phyloP scores from a whole-genome alignment of 2,113 vertebrate genomes.

The Lynx canadensis region DNA sequence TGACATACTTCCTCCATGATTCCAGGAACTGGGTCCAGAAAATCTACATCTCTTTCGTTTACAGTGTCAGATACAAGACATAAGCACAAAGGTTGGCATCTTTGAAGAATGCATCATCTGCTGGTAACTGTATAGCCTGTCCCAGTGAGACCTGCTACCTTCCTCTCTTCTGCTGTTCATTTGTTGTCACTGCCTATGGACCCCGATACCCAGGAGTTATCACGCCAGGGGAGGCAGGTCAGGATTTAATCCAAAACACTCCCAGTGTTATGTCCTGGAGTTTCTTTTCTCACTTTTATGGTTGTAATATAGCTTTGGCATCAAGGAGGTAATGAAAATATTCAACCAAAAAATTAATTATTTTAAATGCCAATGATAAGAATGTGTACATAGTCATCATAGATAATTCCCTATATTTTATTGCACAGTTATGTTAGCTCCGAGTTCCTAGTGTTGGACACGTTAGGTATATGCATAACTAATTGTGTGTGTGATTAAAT shows the following conservation, averaged over 20 bases:
- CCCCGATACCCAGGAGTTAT: background rate
- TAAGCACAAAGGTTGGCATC: background rate
- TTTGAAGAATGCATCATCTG: background rate
- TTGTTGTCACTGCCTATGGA: background rate
- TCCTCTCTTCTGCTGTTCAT: background rate
- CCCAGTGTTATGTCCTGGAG: no score
- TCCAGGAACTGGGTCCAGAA: background rate
- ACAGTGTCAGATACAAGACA: background rate
- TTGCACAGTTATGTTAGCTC: background rate
- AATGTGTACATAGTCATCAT: background rate
- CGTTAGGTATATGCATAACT: background rate
- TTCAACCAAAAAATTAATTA: background rate
- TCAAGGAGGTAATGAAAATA: background rate
- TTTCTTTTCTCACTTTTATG: background rate
- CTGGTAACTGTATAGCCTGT: background rate
- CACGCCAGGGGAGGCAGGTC: background rate
- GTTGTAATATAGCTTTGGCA: background rate
- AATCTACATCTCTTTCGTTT: background rate
- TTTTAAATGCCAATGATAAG: background rate
- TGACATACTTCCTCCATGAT: background rate
- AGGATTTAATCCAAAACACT: background rate
- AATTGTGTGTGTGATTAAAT: background rate
- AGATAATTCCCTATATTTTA: background rate
- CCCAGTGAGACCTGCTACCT: accelerated
- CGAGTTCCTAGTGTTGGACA: background rate